phyloP scores from a whole-genome alignment of 2,113 vertebrate genomes.

The Dascyllus trimaculatus region DNA sequence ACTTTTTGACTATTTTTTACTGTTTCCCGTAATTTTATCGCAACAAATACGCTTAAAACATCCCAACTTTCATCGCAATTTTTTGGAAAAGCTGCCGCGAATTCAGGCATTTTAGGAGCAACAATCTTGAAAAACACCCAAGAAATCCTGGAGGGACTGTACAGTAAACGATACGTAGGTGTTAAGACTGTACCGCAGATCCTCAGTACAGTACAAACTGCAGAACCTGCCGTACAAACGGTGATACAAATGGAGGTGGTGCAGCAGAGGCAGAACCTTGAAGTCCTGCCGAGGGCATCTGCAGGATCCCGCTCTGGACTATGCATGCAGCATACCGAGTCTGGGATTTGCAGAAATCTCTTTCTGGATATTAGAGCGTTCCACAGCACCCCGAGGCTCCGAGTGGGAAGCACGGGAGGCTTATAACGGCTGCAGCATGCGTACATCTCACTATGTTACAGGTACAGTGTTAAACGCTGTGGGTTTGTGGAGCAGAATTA shows the following conservation, averaged over 20 bases:
- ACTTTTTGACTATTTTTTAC: too few relatives aligned
- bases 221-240: slow-evolving; percentile 10
- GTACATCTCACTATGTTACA: slow-evolving; percentile 35
- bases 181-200: not conserved
- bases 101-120: too few relatives aligned
- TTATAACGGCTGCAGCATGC: not conserved
- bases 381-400: slow-evolving; percentile 23
- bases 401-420: slow-evolving; percentile 11
- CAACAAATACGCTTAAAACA: too few relatives aligned
- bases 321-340: slow-evolving; percentile 47
- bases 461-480: not conserved
- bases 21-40: too few relatives aligned
- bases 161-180: not conserved
- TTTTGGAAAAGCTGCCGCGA: too few relatives aligned
- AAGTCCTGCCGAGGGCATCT: slow-evolving; percentile 37
- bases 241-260: slow-evolving; percentile 21
- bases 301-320: slow-evolving; percentile 41
- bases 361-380: slow-evolving; percentile 45
- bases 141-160: too few relatives aligned
- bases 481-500: not conserved
- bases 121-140: too few relatives aligned
- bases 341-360: slow-evolving; percentile 59
- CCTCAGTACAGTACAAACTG: not conserved
- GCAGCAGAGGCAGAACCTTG: slow-evolving; percentile 7
- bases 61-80: too few relatives aligned